phyloP scores from a whole-genome alignment of 2,113 vertebrate genomes.

The Oryzias curvinotus region DNA sequence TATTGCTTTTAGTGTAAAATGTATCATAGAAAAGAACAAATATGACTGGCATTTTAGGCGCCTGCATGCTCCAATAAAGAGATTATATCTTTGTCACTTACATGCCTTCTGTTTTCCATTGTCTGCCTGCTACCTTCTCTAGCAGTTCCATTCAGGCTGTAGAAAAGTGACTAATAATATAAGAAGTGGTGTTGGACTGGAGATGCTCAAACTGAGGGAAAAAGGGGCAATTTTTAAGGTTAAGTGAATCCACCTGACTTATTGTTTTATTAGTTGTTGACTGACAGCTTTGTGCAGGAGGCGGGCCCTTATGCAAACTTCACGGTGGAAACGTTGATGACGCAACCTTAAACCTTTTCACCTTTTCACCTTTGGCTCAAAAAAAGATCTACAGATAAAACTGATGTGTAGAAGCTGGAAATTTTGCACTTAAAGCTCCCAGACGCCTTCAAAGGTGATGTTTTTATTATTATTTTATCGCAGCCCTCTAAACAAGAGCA shows the following conservation, averaged over 20 bases:
- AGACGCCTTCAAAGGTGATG: conserved; percentile 30
- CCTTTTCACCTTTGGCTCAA: too few relatives aligned
- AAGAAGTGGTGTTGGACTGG: conserved; percentile 65
- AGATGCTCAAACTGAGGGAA: conserved; percentile 55
- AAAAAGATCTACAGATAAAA: conserved; percentile 17
- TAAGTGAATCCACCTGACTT: conserved; percentile 67
- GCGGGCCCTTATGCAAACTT: too few relatives aligned
- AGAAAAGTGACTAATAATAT: conserved; percentile 71
- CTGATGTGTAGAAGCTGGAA: conserved; percentile 6
- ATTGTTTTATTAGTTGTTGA: conserved; percentile 62
- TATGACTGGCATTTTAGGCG: conserved; percentile 19
- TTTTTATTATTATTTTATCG: conserved; percentile 15
- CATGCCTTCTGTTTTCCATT: conserved; percentile 34
- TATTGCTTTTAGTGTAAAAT: background rate
- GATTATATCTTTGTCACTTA: conserved; percentile 40
- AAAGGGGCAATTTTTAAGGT: conserved; percentile 69
- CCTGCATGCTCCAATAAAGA: conserved; percentile 19
- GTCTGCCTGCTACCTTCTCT: conserved; percentile 34
- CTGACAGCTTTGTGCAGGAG: conserved; percentile 34
- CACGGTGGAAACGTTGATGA: too few relatives aligned
- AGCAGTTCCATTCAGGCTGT: conserved; percentile 66
- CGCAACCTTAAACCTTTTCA: too few relatives aligned
- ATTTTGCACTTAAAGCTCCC: conserved; percentile 19
- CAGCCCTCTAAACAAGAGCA: conserved; percentile 34
- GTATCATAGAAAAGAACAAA: conserved; percentile 13